Evolutionary conservation across 2,113 vertebrate genomes (phyloP).

Genomic region (Chlorodrepanis virens): DNA sequence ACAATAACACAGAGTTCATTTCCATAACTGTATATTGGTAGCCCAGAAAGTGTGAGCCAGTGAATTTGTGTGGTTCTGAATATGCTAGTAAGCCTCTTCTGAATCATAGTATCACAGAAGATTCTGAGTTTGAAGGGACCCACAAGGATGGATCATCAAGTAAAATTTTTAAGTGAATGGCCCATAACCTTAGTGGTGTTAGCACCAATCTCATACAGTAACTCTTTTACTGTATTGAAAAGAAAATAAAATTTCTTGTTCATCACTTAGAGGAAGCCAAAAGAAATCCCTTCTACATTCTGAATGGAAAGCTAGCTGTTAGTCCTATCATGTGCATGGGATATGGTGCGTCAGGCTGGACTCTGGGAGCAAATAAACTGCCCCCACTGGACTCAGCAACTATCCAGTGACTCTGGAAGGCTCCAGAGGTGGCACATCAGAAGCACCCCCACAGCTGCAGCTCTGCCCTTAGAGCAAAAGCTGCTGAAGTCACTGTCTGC

Average conservation of each 20-base stretch:
- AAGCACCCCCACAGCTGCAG: not conserved
- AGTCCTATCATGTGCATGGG: not conserved
- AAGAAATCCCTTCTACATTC: not conserved
- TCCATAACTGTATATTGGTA: not conserved
- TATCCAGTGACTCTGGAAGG: not conserved
- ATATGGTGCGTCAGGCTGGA: not conserved
- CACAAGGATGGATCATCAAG: not conserved
- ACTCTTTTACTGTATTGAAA: not conserved
- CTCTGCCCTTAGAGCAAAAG: not conserved
- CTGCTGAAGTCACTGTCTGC: not conserved
- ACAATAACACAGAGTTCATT: not conserved
- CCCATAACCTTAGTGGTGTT: not conserved
- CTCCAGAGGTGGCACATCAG: not conserved
- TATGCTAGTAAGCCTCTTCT: not conserved
- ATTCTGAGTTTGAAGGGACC: not conserved
- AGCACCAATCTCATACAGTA: not conserved
- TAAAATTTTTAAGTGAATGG: not conserved
- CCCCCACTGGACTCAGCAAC: not conserved
- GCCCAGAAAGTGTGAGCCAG: not conserved
- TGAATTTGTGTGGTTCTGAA: not conserved
- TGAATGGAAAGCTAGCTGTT: not conserved
- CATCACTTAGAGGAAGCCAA: not conserved
- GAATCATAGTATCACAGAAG: not conserved
- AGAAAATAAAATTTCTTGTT: not conserved
- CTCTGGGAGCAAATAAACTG: not conserved